Base-by-base conservation (phyloP, 2,797 vertebrate species). In the Otus scops region DNA sequence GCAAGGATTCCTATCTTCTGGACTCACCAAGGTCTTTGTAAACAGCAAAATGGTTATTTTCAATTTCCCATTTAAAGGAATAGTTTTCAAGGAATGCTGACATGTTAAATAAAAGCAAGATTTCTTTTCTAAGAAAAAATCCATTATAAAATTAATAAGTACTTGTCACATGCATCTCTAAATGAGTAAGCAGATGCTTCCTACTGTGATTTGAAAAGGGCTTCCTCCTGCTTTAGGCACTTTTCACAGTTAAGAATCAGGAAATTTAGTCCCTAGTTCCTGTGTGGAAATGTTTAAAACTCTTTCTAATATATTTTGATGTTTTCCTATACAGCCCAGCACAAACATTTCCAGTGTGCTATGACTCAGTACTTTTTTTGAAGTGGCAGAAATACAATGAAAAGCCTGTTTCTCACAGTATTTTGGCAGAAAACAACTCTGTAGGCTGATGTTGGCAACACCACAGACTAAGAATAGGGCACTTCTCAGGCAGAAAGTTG, bases 391-490 rank as follows among this genome's bases (percentile, higher is more conserved):
- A 97, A 93, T 78, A 98, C 97, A 98, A 97, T 96, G 93, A 96
- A 97, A 97, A 83, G 91, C 91, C 97, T 98, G 97, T 98, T 97
- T 95, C 90, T 93, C 83, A 77, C 96, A 82, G 68, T 57, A 84
- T 96, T 97, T 96, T 98, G 97, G 97, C 97, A 97, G 95, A 95
- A 96, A 77, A 95, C 65, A 92, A 28, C 94, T 88, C 80, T 75
- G 90, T 84, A 91, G 95, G 94, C 86, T 95, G 87, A 74, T 83
- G 85, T 89, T 97, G 96, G 95, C 95, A 97, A 95, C 89, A 82
- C 76, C 96, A 97, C 92, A 91, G 83, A 96, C 94, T 92, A 97
- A 98, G 96, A 97, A 97, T 97, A 98, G 97, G 96, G 60, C 76
- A 94, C 69, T 95, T 96, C 95, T 97, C 92, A 93, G 75, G 89